These are phyloP conservation scores for Meandrusa payeni DNA, from an alignment of 2,888 invertebrate genomes.

Conservation along the genomic window DNA sequence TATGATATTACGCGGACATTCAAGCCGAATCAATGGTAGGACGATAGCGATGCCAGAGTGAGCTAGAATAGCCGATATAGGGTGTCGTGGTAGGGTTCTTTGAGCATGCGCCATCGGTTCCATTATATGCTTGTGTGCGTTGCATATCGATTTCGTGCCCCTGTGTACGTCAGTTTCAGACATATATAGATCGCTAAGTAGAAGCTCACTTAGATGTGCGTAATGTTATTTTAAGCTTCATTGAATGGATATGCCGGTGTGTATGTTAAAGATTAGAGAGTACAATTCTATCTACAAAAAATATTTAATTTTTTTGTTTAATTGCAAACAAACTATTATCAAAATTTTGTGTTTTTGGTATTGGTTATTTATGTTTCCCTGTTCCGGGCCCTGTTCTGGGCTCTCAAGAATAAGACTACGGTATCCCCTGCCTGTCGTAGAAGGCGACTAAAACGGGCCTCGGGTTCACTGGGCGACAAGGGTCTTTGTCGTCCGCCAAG, in stretches of 20 bases:
- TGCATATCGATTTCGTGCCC: slow-evolving; percentile 65
- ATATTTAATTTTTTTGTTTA: too few species aligned
- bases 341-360: too few species aligned
- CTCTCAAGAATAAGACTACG: too few species aligned
- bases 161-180: slow-evolving; percentile 71
- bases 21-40: slow-evolving; percentile 42
- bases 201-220: slow-evolving; percentile 46
- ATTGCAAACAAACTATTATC: too few species aligned
- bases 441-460: too few species aligned
- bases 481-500: too few species aligned
- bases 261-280: too few species aligned
- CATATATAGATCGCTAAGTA: slow-evolving; percentile 46
- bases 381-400: too few species aligned
- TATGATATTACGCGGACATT: slow-evolving; percentile 45
- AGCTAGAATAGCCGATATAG: slow-evolving; percentile 40
- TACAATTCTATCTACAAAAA: too few species aligned
- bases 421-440: too few species aligned
- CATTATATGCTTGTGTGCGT: slow-evolving; percentile 57
- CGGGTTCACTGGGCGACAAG: too few species aligned
- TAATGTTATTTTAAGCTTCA: slow-evolving; percentile 53
- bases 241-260: slow-evolving; percentile 52
- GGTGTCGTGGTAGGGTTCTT: slow-evolving; percentile 55
- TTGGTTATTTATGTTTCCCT: too few species aligned
- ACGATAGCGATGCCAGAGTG: slow-evolving; percentile 40
- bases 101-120: slow-evolving; percentile 59